Percentiles rank a stretch among this genome's conserved stretches.
Evolutionary conservation across 64 coral and sea anemone species (phyloP).

Genomic region (Acropora yongei): DNA sequence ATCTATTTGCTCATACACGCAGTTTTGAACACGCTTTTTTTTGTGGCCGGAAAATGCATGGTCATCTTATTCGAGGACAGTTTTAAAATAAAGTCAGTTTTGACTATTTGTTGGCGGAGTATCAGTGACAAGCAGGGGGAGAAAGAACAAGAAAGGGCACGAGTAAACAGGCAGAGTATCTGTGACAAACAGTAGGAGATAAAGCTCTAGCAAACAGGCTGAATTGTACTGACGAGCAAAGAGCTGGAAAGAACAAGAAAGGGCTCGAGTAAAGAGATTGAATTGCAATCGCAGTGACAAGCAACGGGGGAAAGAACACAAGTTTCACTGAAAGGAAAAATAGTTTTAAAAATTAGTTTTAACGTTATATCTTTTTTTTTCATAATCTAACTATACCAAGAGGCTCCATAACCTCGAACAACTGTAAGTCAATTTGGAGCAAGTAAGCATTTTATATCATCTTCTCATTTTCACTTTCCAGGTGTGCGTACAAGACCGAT

Average conservation of each 20-base stretch:
- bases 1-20: neutral
- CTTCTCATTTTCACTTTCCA: too few species aligned
- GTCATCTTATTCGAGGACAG: neutral
- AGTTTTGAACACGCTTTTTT: neutral
- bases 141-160: conserved; percentile 21
- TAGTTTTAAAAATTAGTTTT: too few species aligned
- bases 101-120: conserved; percentile 16
- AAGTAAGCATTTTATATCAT: too few species aligned
- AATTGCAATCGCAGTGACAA: neutral
- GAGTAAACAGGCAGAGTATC: conserved; percentile 16
- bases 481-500: too few species aligned
- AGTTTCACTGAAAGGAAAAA: neutral
- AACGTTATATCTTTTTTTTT: too few species aligned
- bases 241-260: neutral
- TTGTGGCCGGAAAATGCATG: neutral
- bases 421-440: too few species aligned
- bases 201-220: neutral
- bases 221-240: neutral
- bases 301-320: neutral
- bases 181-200: neutral
- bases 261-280: neutral
- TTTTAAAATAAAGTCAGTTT: conserved; percentile 6
- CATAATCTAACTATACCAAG: too few species aligned
- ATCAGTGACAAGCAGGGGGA: conserved; percentile 9
- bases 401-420: too few species aligned